Conservation (phyloP, 2,888 invertebrate genomes). For the Thereva nobilitata region DNA sequence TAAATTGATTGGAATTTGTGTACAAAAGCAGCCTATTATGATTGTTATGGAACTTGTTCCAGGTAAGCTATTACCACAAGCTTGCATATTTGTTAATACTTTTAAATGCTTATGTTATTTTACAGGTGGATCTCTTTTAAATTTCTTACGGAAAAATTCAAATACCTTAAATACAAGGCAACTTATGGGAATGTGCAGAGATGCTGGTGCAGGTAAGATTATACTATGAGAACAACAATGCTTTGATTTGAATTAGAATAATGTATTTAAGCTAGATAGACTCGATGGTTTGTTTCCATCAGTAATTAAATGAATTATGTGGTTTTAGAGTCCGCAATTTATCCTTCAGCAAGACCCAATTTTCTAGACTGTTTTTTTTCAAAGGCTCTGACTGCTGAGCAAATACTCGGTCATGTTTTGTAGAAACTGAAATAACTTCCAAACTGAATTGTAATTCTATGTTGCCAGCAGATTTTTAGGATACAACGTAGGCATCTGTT, state of each 20-base stretch:
- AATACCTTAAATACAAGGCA: slow-evolving; percentile 67
- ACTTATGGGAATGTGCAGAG: slow-evolving; percentile 86
- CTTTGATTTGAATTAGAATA: neutral
- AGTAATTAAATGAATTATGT: too few species aligned
- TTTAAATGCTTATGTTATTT: slow-evolving; percentile 16
- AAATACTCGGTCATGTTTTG: too few species aligned
- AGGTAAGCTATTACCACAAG: slow-evolving; percentile 44
- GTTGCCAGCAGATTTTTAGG: too few species aligned
- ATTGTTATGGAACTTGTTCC: slow-evolving; percentile 97
- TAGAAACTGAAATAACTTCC: too few species aligned
- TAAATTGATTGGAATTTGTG: slow-evolving; percentile 94
- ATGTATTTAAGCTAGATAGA: too few species aligned
- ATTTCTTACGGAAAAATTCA: slow-evolving; percentile 82
- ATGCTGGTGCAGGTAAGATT: slow-evolving; percentile 80
- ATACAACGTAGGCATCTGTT: too few species aligned
- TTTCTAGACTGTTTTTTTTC: too few species aligned
- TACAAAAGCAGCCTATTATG: slow-evolving; percentile 98
- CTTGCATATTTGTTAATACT: neutral
- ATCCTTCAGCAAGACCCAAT: too few species aligned
- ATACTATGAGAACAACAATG: neutral
- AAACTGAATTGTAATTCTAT: too few species aligned
- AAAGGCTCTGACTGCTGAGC: too few species aligned
- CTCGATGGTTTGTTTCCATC: too few species aligned
- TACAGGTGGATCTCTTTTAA: slow-evolving; percentile 85
- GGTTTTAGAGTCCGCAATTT: too few species aligned